Conservation (phyloP, 2,888 invertebrate genomes). For the Drosophila diplacantha region DNA sequence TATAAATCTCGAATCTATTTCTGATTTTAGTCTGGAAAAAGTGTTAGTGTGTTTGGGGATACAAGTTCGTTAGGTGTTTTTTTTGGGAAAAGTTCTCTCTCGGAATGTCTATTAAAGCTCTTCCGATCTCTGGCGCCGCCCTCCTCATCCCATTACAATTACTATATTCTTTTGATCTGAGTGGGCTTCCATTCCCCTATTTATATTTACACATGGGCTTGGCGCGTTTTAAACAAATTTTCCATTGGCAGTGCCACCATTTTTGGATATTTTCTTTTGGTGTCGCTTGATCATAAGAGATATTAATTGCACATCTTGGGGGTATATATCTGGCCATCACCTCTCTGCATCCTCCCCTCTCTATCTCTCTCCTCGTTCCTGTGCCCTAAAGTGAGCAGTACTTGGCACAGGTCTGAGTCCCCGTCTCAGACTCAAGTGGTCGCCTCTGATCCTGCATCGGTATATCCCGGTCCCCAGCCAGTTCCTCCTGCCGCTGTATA, state of each 20-base stretch:
- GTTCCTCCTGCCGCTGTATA: slow-evolving; percentile 42
- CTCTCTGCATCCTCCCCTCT: slow-evolving; percentile 24
- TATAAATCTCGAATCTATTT: slow-evolving; percentile 36
- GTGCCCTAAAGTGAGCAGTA: slow-evolving; percentile 55
- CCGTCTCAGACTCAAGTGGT: slow-evolving; percentile 25
- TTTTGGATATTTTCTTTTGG: slow-evolving; percentile 29
- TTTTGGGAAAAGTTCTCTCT: slow-evolving; percentile 22
- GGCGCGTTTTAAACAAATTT: slow-evolving; percentile 35
- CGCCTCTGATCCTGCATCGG: slow-evolving; percentile 8
- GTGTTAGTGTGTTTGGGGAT: slow-evolving; percentile 25
- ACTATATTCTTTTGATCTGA: slow-evolving; percentile 22
- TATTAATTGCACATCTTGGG: slow-evolving; percentile 35
- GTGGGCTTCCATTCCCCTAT: slow-evolving; percentile 2
- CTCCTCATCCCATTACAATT: slow-evolving; percentile 18
- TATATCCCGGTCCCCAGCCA: slow-evolving; percentile 6
- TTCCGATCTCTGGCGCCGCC: slow-evolving; percentile 34
- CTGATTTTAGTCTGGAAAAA: slow-evolving; percentile 34
- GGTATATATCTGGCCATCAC: slow-evolving; percentile 11
- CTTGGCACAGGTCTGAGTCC: slow-evolving; percentile 38
- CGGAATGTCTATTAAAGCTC: slow-evolving; percentile 56
- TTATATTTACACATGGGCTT: slow-evolving; percentile 37
- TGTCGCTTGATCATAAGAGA: slow-evolving; percentile 37
- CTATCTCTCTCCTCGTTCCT: slow-evolving; percentile 10
- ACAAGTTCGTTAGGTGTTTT: slow-evolving; percentile 13
- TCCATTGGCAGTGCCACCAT: slow-evolving; percentile 59